phyloP scores from a whole-genome alignment of 2,797 vertebrate species.

The Protonibea diacanthus region DNA sequence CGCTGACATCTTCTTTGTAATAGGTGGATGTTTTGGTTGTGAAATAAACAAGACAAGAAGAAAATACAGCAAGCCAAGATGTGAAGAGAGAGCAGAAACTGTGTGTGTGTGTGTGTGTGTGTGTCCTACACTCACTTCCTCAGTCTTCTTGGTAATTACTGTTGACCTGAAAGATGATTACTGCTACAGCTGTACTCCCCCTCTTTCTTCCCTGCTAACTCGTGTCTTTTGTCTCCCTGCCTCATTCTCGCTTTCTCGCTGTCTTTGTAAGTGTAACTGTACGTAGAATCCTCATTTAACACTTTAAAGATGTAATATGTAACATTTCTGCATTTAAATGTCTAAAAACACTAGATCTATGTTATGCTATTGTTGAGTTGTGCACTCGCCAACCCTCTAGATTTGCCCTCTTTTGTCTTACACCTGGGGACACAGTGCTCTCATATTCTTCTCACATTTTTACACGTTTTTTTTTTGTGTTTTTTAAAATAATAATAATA shows the following conservation, averaged over 20 bases:
- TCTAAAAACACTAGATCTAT: too few species aligned
- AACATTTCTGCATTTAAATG: too few species aligned
- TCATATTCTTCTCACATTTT: too few species aligned
- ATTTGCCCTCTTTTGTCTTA: too few species aligned
- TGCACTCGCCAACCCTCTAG: too few species aligned
- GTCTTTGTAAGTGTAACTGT: conserved; percentile 9
- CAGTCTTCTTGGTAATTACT: conserved; percentile 76
- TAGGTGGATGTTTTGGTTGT: conserved; percentile 58
- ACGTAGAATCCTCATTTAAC: conserved; percentile 14
- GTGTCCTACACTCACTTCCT: conserved; percentile 50
- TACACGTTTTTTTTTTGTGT: too few species aligned
- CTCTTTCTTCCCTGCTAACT: conserved; percentile 38
- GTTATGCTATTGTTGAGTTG: too few species aligned
- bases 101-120: conserved; percentile 26
- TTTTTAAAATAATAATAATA: too few species aligned
- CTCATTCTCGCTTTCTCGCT: conserved; percentile 18
- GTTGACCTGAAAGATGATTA: conserved; percentile 80
- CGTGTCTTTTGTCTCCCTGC: conserved; percentile 40
- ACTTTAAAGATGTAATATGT: neutral
- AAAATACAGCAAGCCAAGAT: conserved; percentile 49
- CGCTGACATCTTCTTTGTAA: conserved; percentile 52
- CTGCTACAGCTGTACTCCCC: conserved; percentile 65
- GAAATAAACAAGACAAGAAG: conserved; percentile 54
- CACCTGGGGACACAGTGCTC: too few species aligned
- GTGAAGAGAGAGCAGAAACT: conserved; percentile 25